Conservation (phyloP, 2,888 invertebrate species). For the Gasteruption jaculator region DNA sequence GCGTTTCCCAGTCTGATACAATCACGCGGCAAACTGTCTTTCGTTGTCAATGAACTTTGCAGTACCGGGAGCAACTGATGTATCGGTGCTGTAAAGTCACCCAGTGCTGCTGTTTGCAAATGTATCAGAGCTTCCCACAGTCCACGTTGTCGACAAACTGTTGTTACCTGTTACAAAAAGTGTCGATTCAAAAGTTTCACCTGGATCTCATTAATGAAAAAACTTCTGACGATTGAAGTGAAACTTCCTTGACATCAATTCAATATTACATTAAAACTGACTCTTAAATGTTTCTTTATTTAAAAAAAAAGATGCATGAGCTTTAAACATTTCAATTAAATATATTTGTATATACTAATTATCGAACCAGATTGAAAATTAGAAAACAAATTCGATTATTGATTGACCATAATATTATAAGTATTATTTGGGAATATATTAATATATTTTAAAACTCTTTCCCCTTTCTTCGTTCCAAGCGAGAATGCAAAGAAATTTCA, state of each 20-base stretch:
- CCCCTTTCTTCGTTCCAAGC: not conserved
- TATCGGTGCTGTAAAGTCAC: conserved; percentile 67
- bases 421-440: not conserved
- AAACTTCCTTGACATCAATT: no score
- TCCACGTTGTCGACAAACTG: conserved; percentile 60
- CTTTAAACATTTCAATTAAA: no score
- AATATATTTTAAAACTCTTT: not conserved
- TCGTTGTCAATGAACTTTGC: conserved; percentile 45
- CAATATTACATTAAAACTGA: no score
- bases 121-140: conserved; percentile 66
- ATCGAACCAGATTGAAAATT: no score
- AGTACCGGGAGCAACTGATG: conserved; percentile 60
- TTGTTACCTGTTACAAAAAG: conserved; percentile 54
- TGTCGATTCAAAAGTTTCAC: not conserved
- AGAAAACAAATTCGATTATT: no score
- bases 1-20: conserved; percentile 69
- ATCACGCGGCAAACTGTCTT: conserved; percentile 32
- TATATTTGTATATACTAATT: no score
- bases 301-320: no score
- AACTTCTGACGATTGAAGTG: no score
- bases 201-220: no score
- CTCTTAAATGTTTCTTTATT: no score
- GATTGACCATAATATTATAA: no score
- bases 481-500: conserved; percentile 1
- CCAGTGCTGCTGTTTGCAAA: conserved; percentile 65